Conservation (phyloP, 2,888 invertebrate genomes). For the Omphaloscelis lunosa region DNA sequence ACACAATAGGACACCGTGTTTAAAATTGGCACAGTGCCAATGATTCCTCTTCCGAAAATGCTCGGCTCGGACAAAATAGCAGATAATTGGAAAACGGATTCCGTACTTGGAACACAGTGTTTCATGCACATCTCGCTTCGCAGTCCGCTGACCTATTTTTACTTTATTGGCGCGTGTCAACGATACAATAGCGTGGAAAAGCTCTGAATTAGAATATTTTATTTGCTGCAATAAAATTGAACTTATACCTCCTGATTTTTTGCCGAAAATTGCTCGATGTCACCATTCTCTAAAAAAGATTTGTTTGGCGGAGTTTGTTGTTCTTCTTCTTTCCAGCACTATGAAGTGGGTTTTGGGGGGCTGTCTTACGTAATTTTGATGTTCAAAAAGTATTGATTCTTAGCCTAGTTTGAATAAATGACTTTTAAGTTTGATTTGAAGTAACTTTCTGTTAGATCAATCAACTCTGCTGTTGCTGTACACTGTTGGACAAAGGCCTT, state of each 20-base stretch:
- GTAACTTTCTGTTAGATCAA: background rate
- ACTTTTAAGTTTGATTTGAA: background rate
- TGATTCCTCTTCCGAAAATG: conserved; percentile 39
- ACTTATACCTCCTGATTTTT: conserved; percentile 44
- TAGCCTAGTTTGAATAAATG: background rate
- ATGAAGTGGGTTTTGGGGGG: background rate
- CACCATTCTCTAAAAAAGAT: background rate
- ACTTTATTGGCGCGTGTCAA: conserved; percentile 65
- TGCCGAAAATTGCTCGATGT: background rate
- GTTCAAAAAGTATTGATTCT: no score
- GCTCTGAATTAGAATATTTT: conserved; percentile 63
- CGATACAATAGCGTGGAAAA: conserved; percentile 59
- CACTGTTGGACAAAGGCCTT: no score
- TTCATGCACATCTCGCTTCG: conserved; percentile 62
- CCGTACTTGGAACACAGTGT: conserved; percentile 49
- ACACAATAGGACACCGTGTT: conserved; percentile 50
- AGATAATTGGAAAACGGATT: conserved; percentile 65
- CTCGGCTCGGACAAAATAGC: conserved; percentile 51
- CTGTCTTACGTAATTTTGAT: background rate
- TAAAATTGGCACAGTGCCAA: conserved; percentile 61
- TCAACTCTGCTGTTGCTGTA: background rate
- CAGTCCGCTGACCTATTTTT: conserved; percentile 62
- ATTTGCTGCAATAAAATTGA: conserved; percentile 53
- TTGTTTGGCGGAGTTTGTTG: background rate
- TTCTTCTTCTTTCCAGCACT: background rate